A percentile compares a stretch with the other conserved stretches of the same genome.
Evolutionary conservation across 2,888 invertebrate species (phyloP).

Genomic region (Biston betularia): DNA sequence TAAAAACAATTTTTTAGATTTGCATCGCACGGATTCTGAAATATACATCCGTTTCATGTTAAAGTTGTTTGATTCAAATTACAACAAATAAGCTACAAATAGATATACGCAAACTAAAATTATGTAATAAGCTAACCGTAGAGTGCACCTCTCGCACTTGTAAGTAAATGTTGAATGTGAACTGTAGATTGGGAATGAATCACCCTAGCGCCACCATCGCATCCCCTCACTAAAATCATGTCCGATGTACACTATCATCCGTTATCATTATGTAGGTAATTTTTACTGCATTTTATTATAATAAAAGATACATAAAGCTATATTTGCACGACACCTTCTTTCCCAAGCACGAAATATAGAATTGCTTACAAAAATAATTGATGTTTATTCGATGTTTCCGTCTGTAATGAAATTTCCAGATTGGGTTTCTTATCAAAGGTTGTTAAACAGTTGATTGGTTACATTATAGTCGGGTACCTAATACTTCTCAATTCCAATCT

Average conservation of each 20-base stretch:
- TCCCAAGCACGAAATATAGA: neutral
- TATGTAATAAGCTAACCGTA: slow-evolving; percentile 59
- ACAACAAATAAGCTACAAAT: slow-evolving; percentile 9
- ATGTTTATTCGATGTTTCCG: neutral
- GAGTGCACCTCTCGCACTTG: slow-evolving; percentile 55
- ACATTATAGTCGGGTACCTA: neutral
- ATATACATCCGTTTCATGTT: neutral
- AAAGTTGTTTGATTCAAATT: slow-evolving; percentile 2
- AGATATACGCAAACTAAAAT: slow-evolving; percentile 12
- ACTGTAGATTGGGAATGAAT: slow-evolving; percentile 77
- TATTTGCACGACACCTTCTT: slow-evolving; percentile 5
- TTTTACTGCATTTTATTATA: neutral
- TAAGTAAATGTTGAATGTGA: slow-evolving; percentile 77
- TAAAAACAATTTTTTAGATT: neutral
- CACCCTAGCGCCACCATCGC: slow-evolving; percentile 30
- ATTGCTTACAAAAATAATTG: neutral
- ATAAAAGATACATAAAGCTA: neutral
- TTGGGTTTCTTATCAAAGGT: slow-evolving; percentile 13
- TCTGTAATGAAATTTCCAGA: slow-evolving; percentile 1
- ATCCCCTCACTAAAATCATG: slow-evolving; percentile 20
- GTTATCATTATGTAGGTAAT: neutral
- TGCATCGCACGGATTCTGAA: neutral
- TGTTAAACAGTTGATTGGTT: slow-evolving; percentile 8
- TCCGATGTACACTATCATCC: neutral
- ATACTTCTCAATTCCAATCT: neutral